Evolutionary conservation across 2,888 invertebrate genomes (phyloP).

Genomic region (Ptychoptera albimana): DNA sequence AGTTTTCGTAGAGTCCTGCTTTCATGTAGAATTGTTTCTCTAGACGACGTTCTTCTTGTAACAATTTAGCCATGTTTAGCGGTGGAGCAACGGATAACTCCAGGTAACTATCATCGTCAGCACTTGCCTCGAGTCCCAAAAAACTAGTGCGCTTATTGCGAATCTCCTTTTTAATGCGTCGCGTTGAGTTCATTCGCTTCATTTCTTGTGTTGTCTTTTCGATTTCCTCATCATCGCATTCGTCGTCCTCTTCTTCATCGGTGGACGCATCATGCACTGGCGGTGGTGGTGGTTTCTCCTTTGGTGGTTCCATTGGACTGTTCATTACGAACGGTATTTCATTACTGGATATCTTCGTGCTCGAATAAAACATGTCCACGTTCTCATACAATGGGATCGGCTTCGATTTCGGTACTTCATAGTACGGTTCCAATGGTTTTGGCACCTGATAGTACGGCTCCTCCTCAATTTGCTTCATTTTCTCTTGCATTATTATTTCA

Average conservation of each 20-base stretch:
- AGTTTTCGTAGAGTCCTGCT: conserved; percentile 47
- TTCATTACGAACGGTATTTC: neutral
- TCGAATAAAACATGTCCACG: conserved; percentile 35
- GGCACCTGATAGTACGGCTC: conserved; percentile 31
- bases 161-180: conserved; percentile 72
- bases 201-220: conserved; percentile 5
- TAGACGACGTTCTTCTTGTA: conserved; percentile 64
- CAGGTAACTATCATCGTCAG: conserved; percentile 50
- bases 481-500: neutral
- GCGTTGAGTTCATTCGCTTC: conserved; percentile 55
- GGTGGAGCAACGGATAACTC: conserved; percentile 53
- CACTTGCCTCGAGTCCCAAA: conserved; percentile 63
- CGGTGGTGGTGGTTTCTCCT: conserved; percentile 73
- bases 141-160: conserved; percentile 72
- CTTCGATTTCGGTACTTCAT: conserved; percentile 30
- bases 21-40: conserved; percentile 63
- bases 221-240: conserved; percentile 19
- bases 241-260: conserved; percentile 33
- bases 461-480: conserved; percentile 7
- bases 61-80: conserved; percentile 62
- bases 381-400: conserved; percentile 44
- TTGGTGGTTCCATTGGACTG: conserved; percentile 49
- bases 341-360: neutral
- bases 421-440: conserved; percentile 27
- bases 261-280: conserved; percentile 41